Percentiles rank a stretch among this genome's conserved stretches.
These are phyloP conservation scores for Typhlichthys subterraneus DNA, from an alignment of 2,797 vertebrate genomes.

Conservation along the genomic window DNA sequence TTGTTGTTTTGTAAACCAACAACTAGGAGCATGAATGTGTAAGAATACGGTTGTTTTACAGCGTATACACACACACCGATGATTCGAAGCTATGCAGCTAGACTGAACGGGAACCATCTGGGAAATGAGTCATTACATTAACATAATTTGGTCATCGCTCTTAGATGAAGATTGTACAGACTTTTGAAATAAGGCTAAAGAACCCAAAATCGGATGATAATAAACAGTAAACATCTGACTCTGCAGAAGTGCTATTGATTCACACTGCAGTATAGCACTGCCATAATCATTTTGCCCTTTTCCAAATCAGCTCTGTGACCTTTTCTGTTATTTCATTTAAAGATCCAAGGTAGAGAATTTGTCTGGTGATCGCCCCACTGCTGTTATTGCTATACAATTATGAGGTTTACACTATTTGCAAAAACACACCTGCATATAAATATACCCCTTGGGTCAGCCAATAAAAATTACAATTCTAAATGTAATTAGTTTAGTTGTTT, in stretches of 20 bases:
- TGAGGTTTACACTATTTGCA: not conserved
- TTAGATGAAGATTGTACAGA: slow-evolving; percentile 2
- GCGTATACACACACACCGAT: slow-evolving; percentile 40
- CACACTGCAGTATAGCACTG: not conserved
- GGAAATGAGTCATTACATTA: slow-evolving; percentile 31
- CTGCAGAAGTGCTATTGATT: not conserved
- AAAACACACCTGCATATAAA: not conserved
- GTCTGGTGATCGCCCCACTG: not conserved
- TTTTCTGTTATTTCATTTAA: slow-evolving; percentile 7
- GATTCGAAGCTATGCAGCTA: slow-evolving; percentile 41
- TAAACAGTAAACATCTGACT: not conserved
- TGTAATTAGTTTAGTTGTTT: not conserved
- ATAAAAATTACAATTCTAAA: not conserved
- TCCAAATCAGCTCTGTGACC: not conserved
- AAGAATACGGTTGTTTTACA: slow-evolving; percentile 49
- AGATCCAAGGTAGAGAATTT: not conserved
- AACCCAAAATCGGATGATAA: not conserved
- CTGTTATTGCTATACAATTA: not conserved
- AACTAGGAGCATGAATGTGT: slow-evolving; percentile 32
- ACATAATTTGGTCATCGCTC: slow-evolving; percentile 23
- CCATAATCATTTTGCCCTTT: slow-evolving; percentile 8
- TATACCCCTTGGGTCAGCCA: not conserved
- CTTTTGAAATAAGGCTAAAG: too few species aligned
- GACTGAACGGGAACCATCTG: slow-evolving; percentile 40
- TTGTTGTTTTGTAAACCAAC: slow-evolving; percentile 29